phyloP scores from a whole-genome alignment of 2,888 invertebrate species.

The Eurytoma adleriae region DNA sequence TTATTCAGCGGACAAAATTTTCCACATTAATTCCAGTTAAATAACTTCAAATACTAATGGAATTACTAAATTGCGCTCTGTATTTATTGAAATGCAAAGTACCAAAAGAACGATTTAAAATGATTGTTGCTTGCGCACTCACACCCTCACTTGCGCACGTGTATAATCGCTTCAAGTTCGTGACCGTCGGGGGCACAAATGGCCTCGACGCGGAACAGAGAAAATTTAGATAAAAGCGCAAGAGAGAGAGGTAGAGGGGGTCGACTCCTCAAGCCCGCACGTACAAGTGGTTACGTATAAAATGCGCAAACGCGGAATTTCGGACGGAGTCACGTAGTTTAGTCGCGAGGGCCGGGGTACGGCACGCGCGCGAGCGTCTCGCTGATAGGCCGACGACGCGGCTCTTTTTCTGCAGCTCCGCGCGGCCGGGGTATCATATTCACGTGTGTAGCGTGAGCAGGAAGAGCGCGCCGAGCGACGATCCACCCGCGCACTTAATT shows the following conservation, averaged over 20 bases:
- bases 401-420: neutral
- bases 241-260: constrained; percentile 17
- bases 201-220: too few species aligned
- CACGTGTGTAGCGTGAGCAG: constrained; percentile 24
- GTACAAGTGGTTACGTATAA: constrained; percentile 57
- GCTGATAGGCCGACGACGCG: too few species aligned
- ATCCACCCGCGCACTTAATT: constrained; percentile 65
- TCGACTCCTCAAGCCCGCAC: constrained; percentile 48
- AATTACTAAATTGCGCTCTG: too few species aligned
- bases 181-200: too few species aligned
- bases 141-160: too few species aligned
- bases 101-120: too few species aligned
- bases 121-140: too few species aligned
- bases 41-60: too few species aligned
- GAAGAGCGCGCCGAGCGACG: constrained; percentile 59
- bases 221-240: neutral
- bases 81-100: too few species aligned
- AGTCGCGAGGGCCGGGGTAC: neutral
- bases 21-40: too few species aligned
- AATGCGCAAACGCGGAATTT: constrained; percentile 56
- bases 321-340: constrained; percentile 56
- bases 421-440: constrained; percentile 24
- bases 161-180: too few species aligned
- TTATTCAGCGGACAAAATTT: too few species aligned
- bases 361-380: neutral